Conservation (phyloP, 2,113 vertebrate genomes). For the Ptyas mucosa region DNA sequence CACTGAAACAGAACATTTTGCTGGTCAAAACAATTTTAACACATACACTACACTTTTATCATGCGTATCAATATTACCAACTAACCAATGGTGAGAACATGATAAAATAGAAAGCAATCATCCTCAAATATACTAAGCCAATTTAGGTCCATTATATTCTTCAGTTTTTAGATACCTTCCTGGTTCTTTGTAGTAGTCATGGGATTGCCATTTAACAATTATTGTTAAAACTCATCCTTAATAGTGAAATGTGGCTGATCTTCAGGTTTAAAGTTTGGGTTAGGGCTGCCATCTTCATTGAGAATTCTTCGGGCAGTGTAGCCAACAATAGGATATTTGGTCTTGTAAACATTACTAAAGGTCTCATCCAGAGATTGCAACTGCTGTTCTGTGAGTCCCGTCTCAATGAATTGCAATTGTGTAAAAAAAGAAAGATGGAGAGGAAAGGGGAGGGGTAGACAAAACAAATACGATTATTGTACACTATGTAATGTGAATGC, state of each 20-base stretch:
- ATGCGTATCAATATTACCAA: not conserved
- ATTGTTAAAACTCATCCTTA: slow-evolving; percentile 87
- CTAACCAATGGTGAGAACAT: not conserved
- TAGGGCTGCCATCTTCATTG: slow-evolving; percentile 87
- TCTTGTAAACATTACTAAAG: slow-evolving; percentile 90
- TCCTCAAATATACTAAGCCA: not conserved
- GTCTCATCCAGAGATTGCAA: slow-evolving; percentile 81
- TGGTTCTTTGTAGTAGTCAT: not conserved
- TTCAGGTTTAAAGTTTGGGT: slow-evolving; percentile 87
- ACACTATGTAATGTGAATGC: not conserved
- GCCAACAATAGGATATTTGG: slow-evolving; percentile 93
- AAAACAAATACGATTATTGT: not conserved
- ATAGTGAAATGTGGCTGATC: slow-evolving; percentile 87
- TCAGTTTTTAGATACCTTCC: not conserved
- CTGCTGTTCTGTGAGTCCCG: slow-evolving; percentile 82
- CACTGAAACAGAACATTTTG: slow-evolving; percentile 4
- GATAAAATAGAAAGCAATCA: not conserved
- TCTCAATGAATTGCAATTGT: slow-evolving; percentile 62
- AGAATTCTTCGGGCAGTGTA: slow-evolving; percentile 87
- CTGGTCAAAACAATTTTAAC: not conserved
- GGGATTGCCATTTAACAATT: not conserved
- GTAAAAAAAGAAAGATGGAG: slow-evolving; percentile 23
- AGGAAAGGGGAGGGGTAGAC: not conserved
- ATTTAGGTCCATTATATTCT: not conserved
- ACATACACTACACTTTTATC: not conserved